Evolutionary conservation across 1,140 invertebrate species (phyloP), one percentile per base, ranked within the genome.

Genomic region (Drosophila ercepeae): DNA sequence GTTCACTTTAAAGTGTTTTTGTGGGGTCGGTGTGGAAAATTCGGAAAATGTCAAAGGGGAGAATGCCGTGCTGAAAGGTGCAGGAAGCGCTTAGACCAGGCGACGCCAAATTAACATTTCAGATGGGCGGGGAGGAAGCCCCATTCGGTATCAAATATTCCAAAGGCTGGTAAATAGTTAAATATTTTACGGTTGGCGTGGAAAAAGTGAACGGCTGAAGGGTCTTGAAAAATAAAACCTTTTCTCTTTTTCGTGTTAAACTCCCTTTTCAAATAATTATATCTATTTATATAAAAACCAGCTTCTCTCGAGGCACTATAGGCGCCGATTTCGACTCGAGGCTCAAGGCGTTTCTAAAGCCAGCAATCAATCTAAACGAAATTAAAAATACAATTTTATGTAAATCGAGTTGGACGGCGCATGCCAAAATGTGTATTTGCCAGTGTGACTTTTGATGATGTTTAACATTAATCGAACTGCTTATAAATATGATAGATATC

Each of bases 401-500:
- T 81, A 73, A 88, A 86, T 88, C 36, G 27, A 50, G 1, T 8
- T 23, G 16, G 54, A 51, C 44, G 57, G 72, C 82, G 49, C 76
- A 86, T 88, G 77, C 81, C 82, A 86, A 86, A 83, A 82, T 75
- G 65, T 69, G 76, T 32, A 2, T 75, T 81, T 41, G 59, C 73
- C 73, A 49, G 76, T 86, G 76, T 81, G 81, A 86, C 82, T 88
- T 86, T 63, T 63, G 76, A 76, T 73, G 82, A 86, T 86, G 81
- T 61, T 74, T 76, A 81, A 81, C 82, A 88, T 86, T 74, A 88
- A 88, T 86, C 81, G 81, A 86, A 81, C 54, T 77, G 81, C 59
- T 86, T 86, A 86, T 77, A 76, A 70, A 77, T 69, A 70, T 84
- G 81, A 84, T 86, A 79, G 81, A 81, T 86, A 84, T 86, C 59